Base-by-base conservation (phyloP, 2,797 vertebrate species). In the Parauchenoglanis ngamensis region DNA sequence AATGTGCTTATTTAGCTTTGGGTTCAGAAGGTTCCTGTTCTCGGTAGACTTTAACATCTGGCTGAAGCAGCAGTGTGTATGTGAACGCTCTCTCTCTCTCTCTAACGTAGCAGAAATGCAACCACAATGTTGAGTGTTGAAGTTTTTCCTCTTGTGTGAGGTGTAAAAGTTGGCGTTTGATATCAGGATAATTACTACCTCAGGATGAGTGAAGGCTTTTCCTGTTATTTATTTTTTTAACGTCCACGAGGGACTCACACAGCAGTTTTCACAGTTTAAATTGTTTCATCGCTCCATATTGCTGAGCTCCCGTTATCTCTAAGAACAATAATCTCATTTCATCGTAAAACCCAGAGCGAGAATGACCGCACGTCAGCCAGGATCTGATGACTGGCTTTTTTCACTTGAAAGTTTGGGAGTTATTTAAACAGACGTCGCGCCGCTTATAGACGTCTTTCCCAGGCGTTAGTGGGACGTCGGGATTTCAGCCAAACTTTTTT, bases 231-330 rank as follows among this genome's bases (percentile, higher is more conserved):
- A 19, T 31, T 77, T 56, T 15, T 28, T 28, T 7, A 56, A 13
- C 11, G 44, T 78, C 23, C 54, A 6, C 17, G 19, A 57, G 54
- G 77, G 77, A 79, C 77, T 57, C 77, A 6, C 54, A 35, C 77
- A 79, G 77, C 77, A 79, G 19, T 79, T 79, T 79, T 79, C 19
- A 35, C 77, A 40, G 28, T 79, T 57, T 35, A 79, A 79, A 79
- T 59, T 79, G 76, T 59, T 79, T 59, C 77, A 7, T 57, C 19
- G 19, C 54, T 79, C 21, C 54, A 6, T 79, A 59, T 40, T 79
- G 77, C 77, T 79, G 77, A 79, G 54, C 77, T 79, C 19, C 54
- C 28, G 57, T 79, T 79, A 79, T 40, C 77, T 59, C 17, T 35
- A 59, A 35, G 57, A 79, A 79, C 77, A 79, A 59, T 79, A 79